These are phyloP conservation scores for Sinocyclocheilus anshuiensis DNA, from an alignment of 2,113 vertebrate genomes.

Conservation along the genomic window DNA sequence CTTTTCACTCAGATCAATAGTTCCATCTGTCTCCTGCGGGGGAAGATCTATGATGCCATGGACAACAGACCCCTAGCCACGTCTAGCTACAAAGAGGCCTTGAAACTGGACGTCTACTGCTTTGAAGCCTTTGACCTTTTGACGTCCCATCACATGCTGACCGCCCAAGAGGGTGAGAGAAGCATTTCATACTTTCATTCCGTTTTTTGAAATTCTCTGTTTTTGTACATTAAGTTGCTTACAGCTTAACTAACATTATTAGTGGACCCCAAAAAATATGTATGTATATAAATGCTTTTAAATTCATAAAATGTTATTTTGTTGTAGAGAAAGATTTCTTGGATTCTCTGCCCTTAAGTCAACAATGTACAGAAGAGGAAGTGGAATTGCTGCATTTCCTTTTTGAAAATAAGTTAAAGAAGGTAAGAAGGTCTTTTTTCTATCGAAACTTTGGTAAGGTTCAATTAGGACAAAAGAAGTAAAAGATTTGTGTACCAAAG, in stretches of 20 bases:
- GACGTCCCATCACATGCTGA: constrained; percentile 98
- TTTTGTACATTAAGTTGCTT: not conserved
- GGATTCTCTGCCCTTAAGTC: constrained; percentile 90
- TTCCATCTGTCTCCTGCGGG: constrained; percentile 94
- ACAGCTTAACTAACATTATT: not conserved
- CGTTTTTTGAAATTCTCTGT: not conserved
- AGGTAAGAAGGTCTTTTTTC: constrained; percentile 69
- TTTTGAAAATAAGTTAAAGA: constrained; percentile 98
- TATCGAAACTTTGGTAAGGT: not conserved
- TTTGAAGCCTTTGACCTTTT: constrained; percentile 99
- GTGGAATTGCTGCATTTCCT: constrained; percentile 92
- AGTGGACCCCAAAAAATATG: not conserved
- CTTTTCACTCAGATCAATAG: constrained; percentile 86
- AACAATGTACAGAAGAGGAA: constrained; percentile 91
- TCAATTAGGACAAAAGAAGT: not conserved
- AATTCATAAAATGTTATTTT: not conserved
- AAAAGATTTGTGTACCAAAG: not conserved
- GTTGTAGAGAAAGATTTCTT: constrained; percentile 93
- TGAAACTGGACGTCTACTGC: constrained; percentile 98
- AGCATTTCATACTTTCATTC: not conserved
- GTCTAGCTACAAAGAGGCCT: constrained; percentile 97
- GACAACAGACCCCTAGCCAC: constrained; percentile 94
- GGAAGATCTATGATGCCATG: constrained; percentile 98
- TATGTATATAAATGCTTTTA: not conserved
- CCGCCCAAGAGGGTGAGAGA: constrained; percentile 93